Conservation (phyloP, 2,113 vertebrate species). For the Todiramphus saurophagus region DNA sequence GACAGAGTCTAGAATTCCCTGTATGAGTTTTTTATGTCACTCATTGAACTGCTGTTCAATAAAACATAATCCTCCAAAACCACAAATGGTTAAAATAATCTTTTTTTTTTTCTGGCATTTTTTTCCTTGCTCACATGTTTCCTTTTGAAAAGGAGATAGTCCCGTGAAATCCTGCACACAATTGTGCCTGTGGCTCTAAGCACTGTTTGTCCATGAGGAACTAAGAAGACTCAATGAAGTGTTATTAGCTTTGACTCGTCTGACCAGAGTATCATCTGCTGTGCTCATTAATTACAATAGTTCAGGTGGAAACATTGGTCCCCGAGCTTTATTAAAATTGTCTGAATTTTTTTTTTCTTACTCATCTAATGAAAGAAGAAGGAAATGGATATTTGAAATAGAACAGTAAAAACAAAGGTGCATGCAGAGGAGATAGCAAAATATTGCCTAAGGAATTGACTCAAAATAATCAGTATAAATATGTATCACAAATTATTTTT, state of each 20-base stretch:
- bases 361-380: neutral
- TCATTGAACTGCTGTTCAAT: neutral
- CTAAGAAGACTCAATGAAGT: neutral
- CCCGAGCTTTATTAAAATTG: neutral
- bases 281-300: neutral
- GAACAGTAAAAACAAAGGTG: neutral
- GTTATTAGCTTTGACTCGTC: neutral
- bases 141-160: neutral
- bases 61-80: neutral
- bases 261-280: neutral
- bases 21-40: neutral
- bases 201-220: neutral
- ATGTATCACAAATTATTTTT: neutral
- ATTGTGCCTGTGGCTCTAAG: neutral
- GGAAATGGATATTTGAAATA: neutral
- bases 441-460: neutral
- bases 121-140: neutral
- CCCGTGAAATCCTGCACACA: neutral
- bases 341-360: neutral
- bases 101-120: neutral
- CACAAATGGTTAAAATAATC: neutral
- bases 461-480: neutral
- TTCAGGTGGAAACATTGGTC: neutral
- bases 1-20: neutral
- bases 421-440: neutral